These are phyloP conservation scores for Brotula barbata DNA, from an alignment of 2,797 vertebrate genomes.

Conservation along the genomic window DNA sequence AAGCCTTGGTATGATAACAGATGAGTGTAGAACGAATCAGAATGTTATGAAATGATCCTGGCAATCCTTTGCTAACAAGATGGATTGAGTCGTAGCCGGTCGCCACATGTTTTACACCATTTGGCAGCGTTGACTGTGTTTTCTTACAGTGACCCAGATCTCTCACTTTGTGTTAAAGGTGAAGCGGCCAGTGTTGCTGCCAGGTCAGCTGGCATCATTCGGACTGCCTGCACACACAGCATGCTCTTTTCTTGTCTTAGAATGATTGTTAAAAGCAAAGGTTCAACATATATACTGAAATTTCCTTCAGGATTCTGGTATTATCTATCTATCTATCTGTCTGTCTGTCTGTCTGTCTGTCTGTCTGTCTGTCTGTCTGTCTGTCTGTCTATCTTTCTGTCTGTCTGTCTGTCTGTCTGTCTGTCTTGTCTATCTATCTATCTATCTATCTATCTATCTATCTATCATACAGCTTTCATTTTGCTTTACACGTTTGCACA, in stretches of 20 bases:
- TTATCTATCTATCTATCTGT: too few relatives aligned
- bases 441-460: too few relatives aligned
- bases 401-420: too few relatives aligned
- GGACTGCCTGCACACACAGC: constrained; percentile 20
- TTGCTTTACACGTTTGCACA: background rate
- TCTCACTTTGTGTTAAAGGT: constrained; percentile 69
- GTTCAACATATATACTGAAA: background rate
- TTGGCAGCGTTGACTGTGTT: constrained; percentile 50
- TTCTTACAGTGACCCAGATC: constrained; percentile 67
- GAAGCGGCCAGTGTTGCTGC: constrained; percentile 24
- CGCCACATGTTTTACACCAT: constrained; percentile 48
- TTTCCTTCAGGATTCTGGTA: too few relatives aligned
- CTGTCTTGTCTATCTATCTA: too few relatives aligned
- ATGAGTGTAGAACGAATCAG: constrained; percentile 13
- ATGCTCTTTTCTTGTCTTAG: background rate
- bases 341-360: too few relatives aligned
- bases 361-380: too few relatives aligned
- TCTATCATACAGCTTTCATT: too few relatives aligned
- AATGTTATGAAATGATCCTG: constrained; percentile 39
- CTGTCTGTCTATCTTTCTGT: too few relatives aligned
- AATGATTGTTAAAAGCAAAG: background rate
- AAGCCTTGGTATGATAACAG: constrained; percentile 24
- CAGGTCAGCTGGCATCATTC: constrained; percentile 37
- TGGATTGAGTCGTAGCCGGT: constrained; percentile 53
- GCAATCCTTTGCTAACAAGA: constrained; percentile 25